Evolutionary conservation across 2,113 vertebrate species (phyloP).

Genomic region (Notechis scutatus): DNA sequence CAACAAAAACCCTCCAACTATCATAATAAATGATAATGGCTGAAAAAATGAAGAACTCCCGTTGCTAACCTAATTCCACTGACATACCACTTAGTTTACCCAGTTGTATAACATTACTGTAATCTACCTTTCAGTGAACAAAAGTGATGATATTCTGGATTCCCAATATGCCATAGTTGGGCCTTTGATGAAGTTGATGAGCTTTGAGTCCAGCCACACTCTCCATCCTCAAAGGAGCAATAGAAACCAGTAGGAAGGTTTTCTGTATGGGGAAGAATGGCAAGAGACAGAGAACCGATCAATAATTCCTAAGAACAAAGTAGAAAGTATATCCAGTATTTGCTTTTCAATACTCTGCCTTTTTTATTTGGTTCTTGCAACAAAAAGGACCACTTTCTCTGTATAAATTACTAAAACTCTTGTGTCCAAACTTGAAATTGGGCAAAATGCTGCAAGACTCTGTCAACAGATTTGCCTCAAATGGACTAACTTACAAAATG

Average conservation of each 20-base stretch:
- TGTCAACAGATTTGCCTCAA: neutral
- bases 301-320: neutral
- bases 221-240: conserved; percentile 87
- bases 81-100: neutral
- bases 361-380: neutral
- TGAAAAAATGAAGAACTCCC: neutral
- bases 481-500: neutral
- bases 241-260: conserved; percentile 89
- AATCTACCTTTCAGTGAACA: conserved; percentile 61
- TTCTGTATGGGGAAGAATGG: conserved; percentile 69
- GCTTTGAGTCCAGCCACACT: conserved; percentile 82
- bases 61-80: neutral
- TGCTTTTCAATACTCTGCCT: neutral
- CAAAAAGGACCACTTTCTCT: neutral
- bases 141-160: conserved; percentile 48
- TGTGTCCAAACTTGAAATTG: neutral
- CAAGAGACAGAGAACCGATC: neutral
- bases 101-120: neutral
- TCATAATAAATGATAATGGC: neutral
- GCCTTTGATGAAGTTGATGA: conserved; percentile 37
- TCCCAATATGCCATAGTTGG: conserved; percentile 75
- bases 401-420: neutral
- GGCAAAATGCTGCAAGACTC: neutral
- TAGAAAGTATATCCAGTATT: neutral
- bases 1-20: neutral